Evolutionary conservation across 1,140 invertebrate species (phyloP).

Genomic region (Zaprionus inermis): DNA sequence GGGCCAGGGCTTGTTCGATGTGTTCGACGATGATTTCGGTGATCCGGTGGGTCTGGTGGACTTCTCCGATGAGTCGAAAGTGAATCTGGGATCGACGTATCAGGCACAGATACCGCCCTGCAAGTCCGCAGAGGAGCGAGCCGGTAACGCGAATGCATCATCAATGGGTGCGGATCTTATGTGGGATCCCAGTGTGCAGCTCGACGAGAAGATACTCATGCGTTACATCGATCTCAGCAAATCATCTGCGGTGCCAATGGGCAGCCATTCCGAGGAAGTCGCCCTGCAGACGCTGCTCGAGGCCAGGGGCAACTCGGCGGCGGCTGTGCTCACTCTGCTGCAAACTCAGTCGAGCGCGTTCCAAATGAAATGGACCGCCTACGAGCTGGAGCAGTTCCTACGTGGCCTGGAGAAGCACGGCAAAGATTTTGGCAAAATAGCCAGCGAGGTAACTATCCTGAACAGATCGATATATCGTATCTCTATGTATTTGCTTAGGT

Average conservation of each 20-base stretch:
- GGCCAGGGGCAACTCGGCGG: constrained; percentile 94
- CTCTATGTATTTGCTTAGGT: too few relatives aligned
- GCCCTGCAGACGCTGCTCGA: constrained; percentile 95
- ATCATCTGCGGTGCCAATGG: constrained; percentile 94
- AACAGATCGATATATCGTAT: not conserved
- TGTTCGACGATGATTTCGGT: constrained; percentile 77
- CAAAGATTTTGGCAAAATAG: constrained; percentile 96
- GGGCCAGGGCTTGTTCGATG: constrained; percentile 66
- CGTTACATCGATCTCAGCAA: constrained; percentile 95
- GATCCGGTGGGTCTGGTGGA: constrained; percentile 77
- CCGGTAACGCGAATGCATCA: constrained; percentile 17
- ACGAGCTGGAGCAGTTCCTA: constrained; percentile 95
- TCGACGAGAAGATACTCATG: constrained; percentile 77
- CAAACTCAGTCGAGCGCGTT: constrained; percentile 90
- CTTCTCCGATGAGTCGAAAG: constrained; percentile 86
- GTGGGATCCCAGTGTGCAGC: constrained; percentile 92
- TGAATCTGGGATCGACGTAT: constrained; percentile 95
- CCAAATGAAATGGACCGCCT: constrained; percentile 92
- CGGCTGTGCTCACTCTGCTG: constrained; percentile 93
- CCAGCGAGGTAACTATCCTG: constrained; percentile 89
- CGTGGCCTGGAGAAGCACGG: constrained; percentile 94
- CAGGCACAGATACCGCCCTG: constrained; percentile 92
- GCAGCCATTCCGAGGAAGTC: constrained; percentile 96
- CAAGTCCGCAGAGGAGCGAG: constrained; percentile 45
- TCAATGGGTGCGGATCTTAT: constrained; percentile 89